Base-by-base conservation (phyloP, 2,113 vertebrate genomes). In the Entosphenus tridentatus region DNA sequence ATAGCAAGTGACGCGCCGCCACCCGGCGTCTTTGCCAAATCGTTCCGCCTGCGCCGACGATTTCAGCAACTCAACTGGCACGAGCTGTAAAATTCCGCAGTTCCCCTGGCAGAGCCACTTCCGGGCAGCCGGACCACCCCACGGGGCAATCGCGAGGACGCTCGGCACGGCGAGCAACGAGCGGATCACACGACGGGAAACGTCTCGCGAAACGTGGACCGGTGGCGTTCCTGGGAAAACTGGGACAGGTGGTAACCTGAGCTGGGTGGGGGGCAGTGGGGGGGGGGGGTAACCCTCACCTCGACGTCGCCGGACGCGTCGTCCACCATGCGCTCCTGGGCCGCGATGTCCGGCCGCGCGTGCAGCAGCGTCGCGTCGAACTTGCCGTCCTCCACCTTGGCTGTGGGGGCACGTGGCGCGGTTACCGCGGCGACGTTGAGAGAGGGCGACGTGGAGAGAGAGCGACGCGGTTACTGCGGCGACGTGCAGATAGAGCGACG, bases 281-380 rank as follows among this genome's bases (percentile, higher is more conserved):
- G 67, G 67, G 9, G 5, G 14, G 1, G 59, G 72, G 74, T 9
- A 2, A 9, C 1, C 54, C 72, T 57, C 71, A 88, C 87, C 80
- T 86, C 77, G 8, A 87, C 58, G 1, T 86, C 79, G 68, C 88
- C 88, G 0, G 86, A 83, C 10, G 78, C 88, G 14, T 92, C 86
- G 1, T 92, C 88, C 0, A 86, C 85, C 87, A 92, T 89, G 16
- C 85, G 83, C 69, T 88, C 81, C 76, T 83, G 80, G 9, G 88
- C 88, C 8, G 88, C 87, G 2, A 89, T 75, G 67, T 92, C 85
- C 0, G 88, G 88, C 11, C 78, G 80, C 2, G 84, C 85, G 0
- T 92, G 83, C 12, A 92, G 80, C 74, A 85, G 77, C 74, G 85
- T 82, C 73, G 83, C 82, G 14, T 89, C 81, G 73, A 92, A 90